A percentile compares a stretch with the other conserved stretches of the same genome.
Conservation (phyloP, 2,888 invertebrate species). For the Pheosia gnoma region DNA sequence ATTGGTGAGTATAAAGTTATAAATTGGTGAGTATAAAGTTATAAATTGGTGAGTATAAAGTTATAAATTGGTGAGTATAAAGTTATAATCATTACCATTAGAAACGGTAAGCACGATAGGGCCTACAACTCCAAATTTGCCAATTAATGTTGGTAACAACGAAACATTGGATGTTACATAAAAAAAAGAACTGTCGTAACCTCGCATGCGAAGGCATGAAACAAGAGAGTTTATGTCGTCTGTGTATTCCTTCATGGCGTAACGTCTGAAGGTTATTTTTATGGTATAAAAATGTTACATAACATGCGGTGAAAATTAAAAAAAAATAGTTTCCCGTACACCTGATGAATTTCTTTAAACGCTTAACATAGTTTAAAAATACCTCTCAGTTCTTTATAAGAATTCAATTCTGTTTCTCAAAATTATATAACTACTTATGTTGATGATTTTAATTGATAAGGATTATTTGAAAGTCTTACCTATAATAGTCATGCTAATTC, state of each 20-base stretch:
- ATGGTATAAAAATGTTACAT: conserved; percentile 42
- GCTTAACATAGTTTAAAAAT: not conserved
- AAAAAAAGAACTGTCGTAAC: conserved; percentile 12
- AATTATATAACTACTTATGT: too few species aligned
- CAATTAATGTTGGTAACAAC: not conserved
- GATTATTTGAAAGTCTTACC: conserved; percentile 52
- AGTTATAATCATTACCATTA: too few species aligned
- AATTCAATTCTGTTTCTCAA: too few species aligned
- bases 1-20: too few species aligned
- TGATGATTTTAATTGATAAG: not conserved
- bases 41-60: too few species aligned
- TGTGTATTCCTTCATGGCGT: conserved; percentile 25
- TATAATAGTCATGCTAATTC: conserved; percentile 65
- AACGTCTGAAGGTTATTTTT: conserved; percentile 47
- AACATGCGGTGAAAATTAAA: conserved; percentile 34
- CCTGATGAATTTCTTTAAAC: not conserved
- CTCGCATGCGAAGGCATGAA: conserved; percentile 38
- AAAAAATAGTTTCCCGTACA: not conserved
- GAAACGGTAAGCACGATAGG: not conserved
- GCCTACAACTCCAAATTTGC: not conserved
- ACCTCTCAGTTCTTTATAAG: too few species aligned
- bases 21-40: too few species aligned
- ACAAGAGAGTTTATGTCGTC: conserved; percentile 26
- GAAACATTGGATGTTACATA: not conserved
- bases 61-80: too few species aligned